These are phyloP conservation scores for Champsocephalus gunnari DNA, from an alignment of 2,797 vertebrate genomes.

Conservation along the genomic window DNA sequence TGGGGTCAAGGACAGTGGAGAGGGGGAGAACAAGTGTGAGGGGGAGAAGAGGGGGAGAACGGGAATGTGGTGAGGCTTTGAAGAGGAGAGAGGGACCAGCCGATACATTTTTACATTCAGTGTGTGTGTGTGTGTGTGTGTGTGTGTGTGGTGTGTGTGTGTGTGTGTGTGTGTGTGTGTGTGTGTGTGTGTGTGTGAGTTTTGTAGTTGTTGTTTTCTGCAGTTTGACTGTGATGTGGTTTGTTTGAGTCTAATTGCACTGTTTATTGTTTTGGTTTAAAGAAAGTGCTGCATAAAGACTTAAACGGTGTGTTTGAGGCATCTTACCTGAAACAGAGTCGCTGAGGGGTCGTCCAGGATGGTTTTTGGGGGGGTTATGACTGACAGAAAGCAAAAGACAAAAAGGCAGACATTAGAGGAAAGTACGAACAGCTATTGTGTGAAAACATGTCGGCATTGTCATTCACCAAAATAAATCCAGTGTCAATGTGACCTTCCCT, in stretches of 20 bases:
- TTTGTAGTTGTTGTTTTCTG: conserved; percentile 35
- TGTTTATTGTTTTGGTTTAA: conserved; percentile 3
- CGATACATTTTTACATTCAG: conserved; percentile 56
- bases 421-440: too few relatives aligned
- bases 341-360: conserved; percentile 74
- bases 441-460: too few relatives aligned
- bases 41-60: conserved; percentile 45
- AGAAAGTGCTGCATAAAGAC: neutral
- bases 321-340: conserved; percentile 84
- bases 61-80: conserved; percentile 70
- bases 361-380: conserved; percentile 85
- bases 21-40: conserved; percentile 67
- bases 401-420: neutral
- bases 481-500: too few relatives aligned
- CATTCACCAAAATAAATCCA: too few relatives aligned
- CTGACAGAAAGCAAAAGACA: conserved; percentile 59
- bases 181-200: conserved; percentile 1
- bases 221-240: conserved; percentile 15
- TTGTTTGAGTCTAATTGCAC: conserved; percentile 12
- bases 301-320: neutral
- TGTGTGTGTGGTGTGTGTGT: conserved; percentile 10
- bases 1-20: conserved; percentile 82
- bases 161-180: conserved; percentile 27
- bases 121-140: neutral
- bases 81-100: conserved; percentile 67